Conservation (phyloP, 2,888 invertebrate species). For the Teleiodes luculella region DNA sequence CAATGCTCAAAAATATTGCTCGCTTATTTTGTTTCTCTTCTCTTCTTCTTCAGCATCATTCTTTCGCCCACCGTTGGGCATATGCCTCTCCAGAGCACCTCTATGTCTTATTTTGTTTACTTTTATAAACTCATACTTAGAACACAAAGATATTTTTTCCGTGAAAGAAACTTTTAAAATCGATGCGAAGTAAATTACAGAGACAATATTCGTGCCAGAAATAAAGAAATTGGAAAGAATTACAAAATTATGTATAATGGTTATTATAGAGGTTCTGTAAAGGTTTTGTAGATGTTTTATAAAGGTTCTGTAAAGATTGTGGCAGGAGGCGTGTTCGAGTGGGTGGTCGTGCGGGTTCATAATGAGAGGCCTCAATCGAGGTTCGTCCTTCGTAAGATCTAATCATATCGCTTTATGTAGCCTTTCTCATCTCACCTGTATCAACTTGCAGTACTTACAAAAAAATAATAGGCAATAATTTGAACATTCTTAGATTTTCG, state of each 20-base stretch:
- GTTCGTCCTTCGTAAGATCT: slow-evolving; percentile 52
- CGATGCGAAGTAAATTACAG: not conserved
- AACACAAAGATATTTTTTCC: not conserved
- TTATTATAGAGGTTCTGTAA: slow-evolving; percentile 43
- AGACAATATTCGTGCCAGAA: not conserved
- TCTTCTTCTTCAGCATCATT: no score
- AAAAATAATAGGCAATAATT: no score
- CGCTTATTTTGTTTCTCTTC: no score
- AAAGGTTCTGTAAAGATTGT: slow-evolving; percentile 59
- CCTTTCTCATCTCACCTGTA: not conserved
- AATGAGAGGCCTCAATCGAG: slow-evolving; percentile 60
- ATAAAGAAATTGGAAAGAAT: slow-evolving; percentile 46
- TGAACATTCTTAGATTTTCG: no score
- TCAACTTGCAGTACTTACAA: no score
- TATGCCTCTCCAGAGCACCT: no score
- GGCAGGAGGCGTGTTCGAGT: slow-evolving; percentile 73
- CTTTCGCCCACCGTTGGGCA: no score
- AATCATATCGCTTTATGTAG: slow-evolving; percentile 36
- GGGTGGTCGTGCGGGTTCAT: slow-evolving; percentile 64
- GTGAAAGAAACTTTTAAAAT: not conserved
- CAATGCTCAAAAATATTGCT: no score
- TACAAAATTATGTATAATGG: slow-evolving; percentile 51
- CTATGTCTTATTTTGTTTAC: no score
- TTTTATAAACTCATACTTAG: no score
- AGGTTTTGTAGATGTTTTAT: slow-evolving; percentile 51